These are phyloP conservation scores for Lepidocyrtoides sp. DNA, from an alignment of 2,888 invertebrate species.

Conservation along the genomic window DNA sequence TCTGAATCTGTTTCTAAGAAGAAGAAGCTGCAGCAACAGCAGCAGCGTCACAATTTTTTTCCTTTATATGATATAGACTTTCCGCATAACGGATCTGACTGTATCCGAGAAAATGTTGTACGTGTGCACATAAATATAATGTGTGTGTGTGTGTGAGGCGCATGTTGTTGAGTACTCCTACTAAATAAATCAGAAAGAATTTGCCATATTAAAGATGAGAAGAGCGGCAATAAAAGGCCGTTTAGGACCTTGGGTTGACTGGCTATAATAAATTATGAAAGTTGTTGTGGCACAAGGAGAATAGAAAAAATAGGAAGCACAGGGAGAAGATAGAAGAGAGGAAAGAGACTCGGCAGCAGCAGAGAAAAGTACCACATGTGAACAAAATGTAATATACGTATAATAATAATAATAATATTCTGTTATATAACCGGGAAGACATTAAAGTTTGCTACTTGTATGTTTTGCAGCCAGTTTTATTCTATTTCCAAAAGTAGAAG, in stretches of 20 bases:
- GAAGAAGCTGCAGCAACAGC: not conserved
- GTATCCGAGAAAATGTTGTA: not conserved
- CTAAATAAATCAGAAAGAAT: slow-evolving; percentile 78
- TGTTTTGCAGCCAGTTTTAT: not conserved
- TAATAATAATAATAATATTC: too few relatives aligned
- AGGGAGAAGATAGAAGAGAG: slow-evolving; percentile 24
- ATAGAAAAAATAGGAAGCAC: not conserved
- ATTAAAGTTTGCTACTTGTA: not conserved
- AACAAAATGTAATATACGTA: too few relatives aligned
- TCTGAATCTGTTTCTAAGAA: slow-evolving; percentile 17
- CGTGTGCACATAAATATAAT: slow-evolving; percentile 31
- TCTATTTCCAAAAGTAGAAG: not conserved
- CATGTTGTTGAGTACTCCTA: slow-evolving; percentile 72
- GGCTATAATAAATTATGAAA: slow-evolving; percentile 75
- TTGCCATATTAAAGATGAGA: slow-evolving; percentile 78
- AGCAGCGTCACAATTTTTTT: not conserved
- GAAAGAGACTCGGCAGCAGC: not conserved
- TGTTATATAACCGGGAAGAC: not conserved
- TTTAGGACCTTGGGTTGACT: slow-evolving; percentile 77
- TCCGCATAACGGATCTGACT: not conserved
- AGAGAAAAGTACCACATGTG: slow-evolving; percentile 56
- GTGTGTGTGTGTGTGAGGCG: slow-evolving; percentile 14
- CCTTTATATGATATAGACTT: not conserved
- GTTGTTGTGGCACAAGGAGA: slow-evolving; percentile 55
- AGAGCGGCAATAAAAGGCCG: slow-evolving; percentile 76